Evolutionary conservation across 2,113 vertebrate genomes (phyloP).

Genomic region (Brienomyrus longianalis): DNA sequence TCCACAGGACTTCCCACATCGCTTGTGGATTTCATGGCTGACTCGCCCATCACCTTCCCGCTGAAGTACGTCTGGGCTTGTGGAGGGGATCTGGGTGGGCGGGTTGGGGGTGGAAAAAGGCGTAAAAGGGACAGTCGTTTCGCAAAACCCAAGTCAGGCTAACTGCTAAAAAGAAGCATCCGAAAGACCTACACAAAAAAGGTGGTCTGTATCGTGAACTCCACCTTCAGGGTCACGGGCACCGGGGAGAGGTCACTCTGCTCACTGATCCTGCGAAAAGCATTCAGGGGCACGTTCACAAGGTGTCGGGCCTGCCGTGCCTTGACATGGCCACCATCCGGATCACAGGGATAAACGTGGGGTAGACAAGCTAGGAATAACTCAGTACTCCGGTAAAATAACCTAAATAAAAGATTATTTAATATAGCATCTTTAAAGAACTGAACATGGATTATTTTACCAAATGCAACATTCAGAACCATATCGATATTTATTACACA

Average conservation of each 20-base stretch:
- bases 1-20: constrained; percentile 82
- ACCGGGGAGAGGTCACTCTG: constrained; percentile 69
- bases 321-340: neutral
- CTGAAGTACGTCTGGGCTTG: constrained; percentile 64
- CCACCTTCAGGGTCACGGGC: constrained; percentile 63
- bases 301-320: no score
- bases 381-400: neutral
- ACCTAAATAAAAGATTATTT: neutral
- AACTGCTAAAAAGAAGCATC: neutral
- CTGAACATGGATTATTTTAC: neutral
- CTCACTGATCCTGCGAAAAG: constrained; percentile 68
- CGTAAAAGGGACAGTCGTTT: neutral
- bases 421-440: neutral
- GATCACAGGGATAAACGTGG: neutral
- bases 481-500: neutral
- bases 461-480: neutral
- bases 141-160: neutral
- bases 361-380: neutral
- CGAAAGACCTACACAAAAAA: constrained; percentile 66
- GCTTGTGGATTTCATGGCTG: constrained; percentile 73
- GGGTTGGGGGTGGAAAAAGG: neutral
- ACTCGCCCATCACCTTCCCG: constrained; percentile 80
- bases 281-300: neutral
- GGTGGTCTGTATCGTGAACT: constrained; percentile 67
- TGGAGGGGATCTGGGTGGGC: constrained; percentile 29